Evolutionary conservation across 1,140 invertebrate species (phyloP).

Genomic region (Calosoma granatense): DNA sequence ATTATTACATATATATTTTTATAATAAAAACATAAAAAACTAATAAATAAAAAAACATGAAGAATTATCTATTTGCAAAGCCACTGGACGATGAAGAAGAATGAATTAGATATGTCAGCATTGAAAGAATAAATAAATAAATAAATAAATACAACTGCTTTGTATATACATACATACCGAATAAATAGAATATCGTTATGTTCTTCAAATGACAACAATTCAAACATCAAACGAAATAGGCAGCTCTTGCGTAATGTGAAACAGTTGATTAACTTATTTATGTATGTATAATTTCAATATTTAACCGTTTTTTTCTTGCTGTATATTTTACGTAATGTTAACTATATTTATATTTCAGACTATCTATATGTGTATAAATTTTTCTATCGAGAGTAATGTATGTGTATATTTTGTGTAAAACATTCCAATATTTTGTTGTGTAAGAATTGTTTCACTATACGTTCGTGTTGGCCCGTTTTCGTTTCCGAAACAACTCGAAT

Average conservation of each 20-base stretch:
- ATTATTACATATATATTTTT: conserved; percentile 2
- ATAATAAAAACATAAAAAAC: background rate
- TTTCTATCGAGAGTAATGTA: too few relatives aligned
- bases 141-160: too few relatives aligned
- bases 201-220: background rate
- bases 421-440: conserved; percentile 11
- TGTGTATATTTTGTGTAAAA: background rate
- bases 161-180: background rate
- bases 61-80: background rate
- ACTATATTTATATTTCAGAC: too few relatives aligned
- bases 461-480: conserved; percentile 15
- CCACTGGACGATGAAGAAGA: too few relatives aligned
- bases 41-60: background rate
- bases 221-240: background rate
- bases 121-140: background rate
- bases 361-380: too few relatives aligned
- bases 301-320: too few relatives aligned
- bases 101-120: conserved; percentile 1
- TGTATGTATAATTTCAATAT: too few relatives aligned
- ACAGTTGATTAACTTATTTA: too few relatives aligned
- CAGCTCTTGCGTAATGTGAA: background rate
- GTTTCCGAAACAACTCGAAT: conserved; percentile 1
- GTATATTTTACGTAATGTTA: too few relatives aligned
- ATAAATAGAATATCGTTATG: background rate
- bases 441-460: conserved; percentile 1